These are phyloP conservation scores for Tor tambroides DNA, from an alignment of 2,113 vertebrate genomes.

Conservation along the genomic window DNA sequence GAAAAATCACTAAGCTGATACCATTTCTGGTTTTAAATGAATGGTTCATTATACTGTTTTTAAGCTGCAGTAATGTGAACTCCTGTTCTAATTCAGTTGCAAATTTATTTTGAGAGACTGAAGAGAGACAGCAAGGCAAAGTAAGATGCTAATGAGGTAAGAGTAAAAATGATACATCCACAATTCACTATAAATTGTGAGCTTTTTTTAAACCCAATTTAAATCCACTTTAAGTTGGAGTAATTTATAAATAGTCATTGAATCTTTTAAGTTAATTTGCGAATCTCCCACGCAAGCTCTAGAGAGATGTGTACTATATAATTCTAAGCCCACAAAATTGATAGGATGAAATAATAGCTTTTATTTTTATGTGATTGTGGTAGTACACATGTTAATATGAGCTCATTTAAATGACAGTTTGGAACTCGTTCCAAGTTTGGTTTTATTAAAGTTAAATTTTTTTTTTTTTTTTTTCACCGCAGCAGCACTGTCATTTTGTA, in stretches of 20 bases:
- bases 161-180: not conserved
- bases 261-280: not conserved
- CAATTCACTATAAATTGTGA: not conserved
- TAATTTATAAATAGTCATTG: not conserved
- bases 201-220: not conserved
- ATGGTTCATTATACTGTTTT: not conserved
- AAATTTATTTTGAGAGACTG: not conserved
- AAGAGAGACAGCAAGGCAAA: not conserved
- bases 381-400: not conserved
- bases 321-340: not conserved
- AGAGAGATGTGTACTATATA: not conserved
- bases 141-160: conserved; percentile 8
- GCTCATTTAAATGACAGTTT: not conserved
- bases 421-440: not conserved
- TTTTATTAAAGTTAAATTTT: not conserved
- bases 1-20: not conserved
- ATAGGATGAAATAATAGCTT: not conserved
- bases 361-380: not conserved
- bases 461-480: no score
- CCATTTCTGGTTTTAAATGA: not conserved
- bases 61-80: not conserved
- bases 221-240: not conserved
- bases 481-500: not conserved
- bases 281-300: not conserved
- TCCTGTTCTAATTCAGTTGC: not conserved